Evolutionary conservation across 2,888 invertebrate genomes (phyloP).

Genomic region (Lepidocyrtinus sp.): DNA sequence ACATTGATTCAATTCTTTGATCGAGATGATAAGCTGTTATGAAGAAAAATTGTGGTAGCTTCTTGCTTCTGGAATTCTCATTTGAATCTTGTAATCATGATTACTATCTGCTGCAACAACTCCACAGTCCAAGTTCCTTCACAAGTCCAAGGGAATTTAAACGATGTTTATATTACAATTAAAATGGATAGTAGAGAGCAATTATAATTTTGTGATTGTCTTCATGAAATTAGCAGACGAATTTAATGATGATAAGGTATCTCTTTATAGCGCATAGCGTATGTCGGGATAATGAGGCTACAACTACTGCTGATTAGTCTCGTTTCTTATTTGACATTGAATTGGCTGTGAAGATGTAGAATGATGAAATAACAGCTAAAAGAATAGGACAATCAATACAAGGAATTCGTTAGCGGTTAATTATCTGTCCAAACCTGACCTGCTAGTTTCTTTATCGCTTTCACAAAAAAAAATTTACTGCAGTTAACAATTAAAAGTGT

Average conservation of each 20-base stretch:
- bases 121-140: no score
- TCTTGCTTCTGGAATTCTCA: constrained; percentile 49
- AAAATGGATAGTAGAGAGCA: no score
- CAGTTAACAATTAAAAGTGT: constrained; percentile 47
- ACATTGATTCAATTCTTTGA: no score
- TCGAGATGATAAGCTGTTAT: constrained; percentile 49
- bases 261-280: no score
- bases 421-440: constrained; percentile 48
- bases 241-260: no score
- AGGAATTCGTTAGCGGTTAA: constrained; percentile 41
- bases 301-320: constrained; percentile 36
- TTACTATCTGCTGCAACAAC: no score
- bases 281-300: constrained; percentile 22
- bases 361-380: no score
- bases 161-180: no score
- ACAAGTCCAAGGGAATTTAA: no score
- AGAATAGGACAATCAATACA: constrained; percentile 18
- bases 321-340: constrained; percentile 37
- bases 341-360: no score
- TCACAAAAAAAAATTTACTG: constrained; percentile 32
- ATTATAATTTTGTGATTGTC: constrained; percentile 51
- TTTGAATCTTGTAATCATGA: constrained; percentile 27
- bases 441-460: background rate
- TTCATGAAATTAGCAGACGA: constrained; percentile 47
- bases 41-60: no score